Evolutionary conservation across 2,113 vertebrate species (phyloP), one percentile per base, ranked within the genome.

Genomic region (Muntiacus reevesi): DNA sequence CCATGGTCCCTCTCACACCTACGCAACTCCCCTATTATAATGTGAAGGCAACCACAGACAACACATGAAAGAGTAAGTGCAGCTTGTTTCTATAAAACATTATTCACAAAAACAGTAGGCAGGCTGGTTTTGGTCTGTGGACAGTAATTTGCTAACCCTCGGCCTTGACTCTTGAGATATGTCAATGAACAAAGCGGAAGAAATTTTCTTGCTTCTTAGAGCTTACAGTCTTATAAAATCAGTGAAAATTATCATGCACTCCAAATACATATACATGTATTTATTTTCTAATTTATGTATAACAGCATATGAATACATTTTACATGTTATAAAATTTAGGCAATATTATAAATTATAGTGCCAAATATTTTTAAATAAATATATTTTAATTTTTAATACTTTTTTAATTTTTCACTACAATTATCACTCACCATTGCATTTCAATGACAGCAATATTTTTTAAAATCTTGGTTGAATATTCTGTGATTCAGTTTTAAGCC

Each of bases 381-480:
- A 21, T 43, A 91, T 89, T 94, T 86, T 67, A 83, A 54, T 62
- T 76, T 78, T 94, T 89, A 17, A 50, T 76, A 93, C 11, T 30
- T 62, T 79, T 50, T 55, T 11, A 97, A 40, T 74, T 89, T 92
- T 71, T 91, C n/a, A 96, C 40, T 74, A 81, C 62, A 96, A 83
- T 79, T 82, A 71, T 55, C 14, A 89, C n/a, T 89, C 71, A 88
- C 30, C 33, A 88, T 84, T 85, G 25, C 30, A 90, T 82, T 87
- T 97, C 45, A 87, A 25, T 87, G 25, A 87, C 67, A 33, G 19
- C 8, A 78, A 10, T 74, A 40, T 55, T 64, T 76, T 95, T 92
- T 12, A 6, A 71, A 96, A 88, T 92, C 33, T 76, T 82, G 11
- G 84, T 40, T 96, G 82, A 82, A 95, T 36, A 78, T 78, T 78